Conservation (phyloP, 1,140 invertebrate genomes). For the Yoshiicerus persimilis region DNA sequence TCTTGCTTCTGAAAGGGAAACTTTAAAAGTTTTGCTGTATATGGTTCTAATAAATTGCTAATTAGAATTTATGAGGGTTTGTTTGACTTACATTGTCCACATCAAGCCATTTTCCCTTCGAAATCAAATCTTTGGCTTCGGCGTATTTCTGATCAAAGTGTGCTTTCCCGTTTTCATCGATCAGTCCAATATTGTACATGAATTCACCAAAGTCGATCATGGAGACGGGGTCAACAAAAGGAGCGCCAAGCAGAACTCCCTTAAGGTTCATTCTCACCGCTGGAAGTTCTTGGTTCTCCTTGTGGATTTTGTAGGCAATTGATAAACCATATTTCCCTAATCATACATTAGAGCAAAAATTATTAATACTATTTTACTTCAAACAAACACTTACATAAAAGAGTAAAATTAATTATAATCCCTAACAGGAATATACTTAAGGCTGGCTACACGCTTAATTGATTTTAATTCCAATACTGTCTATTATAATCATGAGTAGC, state of each 20-base stretch:
- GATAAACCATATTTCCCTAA: constrained; percentile 72
- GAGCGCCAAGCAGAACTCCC: constrained; percentile 60
- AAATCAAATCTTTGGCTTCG: constrained; percentile 52
- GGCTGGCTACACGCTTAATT: no score
- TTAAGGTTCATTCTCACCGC: constrained; percentile 37
- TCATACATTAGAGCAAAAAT: background rate
- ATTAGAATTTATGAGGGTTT: background rate
- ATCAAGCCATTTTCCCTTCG: constrained; percentile 52
- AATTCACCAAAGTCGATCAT: constrained; percentile 58
- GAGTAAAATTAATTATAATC: no score
- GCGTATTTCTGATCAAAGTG: constrained; percentile 54
- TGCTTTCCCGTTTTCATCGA: constrained; percentile 54
- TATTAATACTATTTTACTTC: background rate
- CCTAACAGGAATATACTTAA: no score
- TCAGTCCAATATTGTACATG: constrained; percentile 58
- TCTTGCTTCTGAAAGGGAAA: background rate
- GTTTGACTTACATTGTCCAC: constrained; percentile 53
- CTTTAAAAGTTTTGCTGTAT: background rate
- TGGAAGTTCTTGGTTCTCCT: constrained; percentile 57
- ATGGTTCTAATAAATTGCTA: background rate
- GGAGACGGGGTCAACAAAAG: constrained; percentile 57
- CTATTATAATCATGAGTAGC: no score
- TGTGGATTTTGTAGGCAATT: constrained; percentile 72
- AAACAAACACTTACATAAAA: no score
- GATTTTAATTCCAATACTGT: no score